phyloP scores from a whole-genome alignment of 2,113 vertebrate genomes.

The Triplophysa dalaica region DNA sequence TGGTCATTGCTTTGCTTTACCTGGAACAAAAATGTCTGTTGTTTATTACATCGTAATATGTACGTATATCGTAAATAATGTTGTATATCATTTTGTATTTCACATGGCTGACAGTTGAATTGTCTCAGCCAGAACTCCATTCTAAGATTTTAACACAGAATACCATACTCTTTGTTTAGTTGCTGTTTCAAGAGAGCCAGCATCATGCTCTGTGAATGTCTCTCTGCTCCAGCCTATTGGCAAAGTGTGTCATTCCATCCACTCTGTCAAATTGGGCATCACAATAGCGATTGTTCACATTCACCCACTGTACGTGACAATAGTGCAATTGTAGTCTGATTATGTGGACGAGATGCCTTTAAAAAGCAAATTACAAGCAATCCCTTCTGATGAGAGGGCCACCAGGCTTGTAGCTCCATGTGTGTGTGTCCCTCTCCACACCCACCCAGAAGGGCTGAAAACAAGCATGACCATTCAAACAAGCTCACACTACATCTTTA shows the following conservation, averaged over 20 bases:
- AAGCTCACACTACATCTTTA: conserved; percentile 67
- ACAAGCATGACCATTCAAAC: conserved; percentile 63
- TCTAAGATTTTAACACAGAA: neutral
- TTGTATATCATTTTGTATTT: no score
- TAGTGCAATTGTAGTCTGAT: conserved; percentile 62
- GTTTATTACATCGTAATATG: no score
- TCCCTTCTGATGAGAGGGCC: conserved; percentile 65
- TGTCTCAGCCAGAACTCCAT: no score
- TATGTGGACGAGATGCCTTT: conserved; percentile 69
- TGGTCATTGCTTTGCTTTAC: no score
- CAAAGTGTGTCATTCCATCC: conserved; percentile 26
- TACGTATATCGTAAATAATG: no score
- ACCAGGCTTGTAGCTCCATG: conserved; percentile 56
- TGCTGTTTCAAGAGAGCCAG: neutral
- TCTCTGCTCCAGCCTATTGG: neutral
- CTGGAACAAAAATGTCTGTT: no score
- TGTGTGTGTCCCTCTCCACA: conserved; percentile 61
- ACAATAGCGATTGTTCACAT: conserved; percentile 37
- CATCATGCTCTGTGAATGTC: conserved; percentile 29
- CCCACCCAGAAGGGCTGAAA: conserved; percentile 61
- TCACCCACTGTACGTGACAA: conserved; percentile 62
- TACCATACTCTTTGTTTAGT: neutral
- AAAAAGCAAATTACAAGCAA: conserved; percentile 72
- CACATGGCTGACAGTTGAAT: no score
- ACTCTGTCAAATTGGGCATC: conserved; percentile 30